These are phyloP conservation scores for Montipora capitata DNA, from an alignment of 92 coral and sea anemone species.

Conservation along the genomic window DNA sequence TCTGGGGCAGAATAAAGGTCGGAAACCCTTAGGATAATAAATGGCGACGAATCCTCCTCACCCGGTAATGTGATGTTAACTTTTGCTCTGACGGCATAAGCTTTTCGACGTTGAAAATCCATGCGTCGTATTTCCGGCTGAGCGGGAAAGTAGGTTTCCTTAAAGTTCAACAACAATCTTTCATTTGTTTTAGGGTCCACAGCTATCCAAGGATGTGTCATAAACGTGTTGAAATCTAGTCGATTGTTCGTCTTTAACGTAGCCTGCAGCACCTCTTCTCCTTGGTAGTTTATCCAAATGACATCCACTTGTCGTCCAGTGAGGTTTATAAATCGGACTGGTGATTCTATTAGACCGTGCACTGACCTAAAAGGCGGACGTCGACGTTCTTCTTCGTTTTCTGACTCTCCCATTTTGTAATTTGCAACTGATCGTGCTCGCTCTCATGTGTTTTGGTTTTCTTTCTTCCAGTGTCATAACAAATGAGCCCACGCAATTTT, in stretches of 20 bases:
- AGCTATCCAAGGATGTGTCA: constrained; percentile 95
- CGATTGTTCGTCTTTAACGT: constrained; percentile 37
- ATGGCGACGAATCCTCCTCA: not conserved
- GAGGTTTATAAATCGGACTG: constrained; percentile 80
- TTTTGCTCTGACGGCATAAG: constrained; percentile 62
- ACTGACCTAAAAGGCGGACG: constrained; percentile 61
- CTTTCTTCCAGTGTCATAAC: not conserved
- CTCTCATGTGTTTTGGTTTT: not conserved
- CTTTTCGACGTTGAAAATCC: constrained; percentile 56
- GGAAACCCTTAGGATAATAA: no score
- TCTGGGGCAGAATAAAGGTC: no score
- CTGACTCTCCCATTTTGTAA: constrained; percentile 14
- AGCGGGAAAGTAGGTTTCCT: constrained; percentile 73
- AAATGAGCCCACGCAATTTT: not conserved
- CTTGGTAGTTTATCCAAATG: constrained; percentile 86
- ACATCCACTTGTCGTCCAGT: constrained; percentile 85
- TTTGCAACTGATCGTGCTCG: not conserved
- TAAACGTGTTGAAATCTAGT: constrained; percentile 76
- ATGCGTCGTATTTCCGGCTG: constrained; percentile 75
- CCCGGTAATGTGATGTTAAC: constrained; percentile 90
- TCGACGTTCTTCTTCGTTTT: constrained; percentile 21
- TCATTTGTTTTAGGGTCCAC: constrained; percentile 80
- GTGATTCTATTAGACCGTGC: constrained; percentile 67
- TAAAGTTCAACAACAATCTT: constrained; percentile 85
- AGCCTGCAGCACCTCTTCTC: constrained; percentile 67